Conservation (phyloP, 2,113 vertebrate species). For the Tenrec ecaudatus region DNA sequence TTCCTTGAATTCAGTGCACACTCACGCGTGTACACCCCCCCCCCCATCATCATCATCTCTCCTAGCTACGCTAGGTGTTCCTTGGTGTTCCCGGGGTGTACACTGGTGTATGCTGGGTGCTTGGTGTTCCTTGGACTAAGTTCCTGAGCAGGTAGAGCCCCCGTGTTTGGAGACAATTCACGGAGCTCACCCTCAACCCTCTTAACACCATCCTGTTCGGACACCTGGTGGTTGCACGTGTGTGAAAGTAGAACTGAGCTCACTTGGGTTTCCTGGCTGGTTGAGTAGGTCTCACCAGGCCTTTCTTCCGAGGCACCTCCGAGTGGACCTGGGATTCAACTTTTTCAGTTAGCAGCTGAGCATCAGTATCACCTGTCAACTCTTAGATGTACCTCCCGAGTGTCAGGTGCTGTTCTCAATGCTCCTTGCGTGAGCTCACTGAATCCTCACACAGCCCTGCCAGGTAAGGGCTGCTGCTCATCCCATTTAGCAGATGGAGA, state of each 20-base stretch:
- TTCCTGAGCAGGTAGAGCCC: background rate
- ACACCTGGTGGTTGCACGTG: background rate
- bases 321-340: background rate
- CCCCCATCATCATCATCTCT: background rate
- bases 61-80: no score
- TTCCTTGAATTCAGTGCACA: background rate
- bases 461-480: background rate
- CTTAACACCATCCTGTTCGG: background rate
- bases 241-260: background rate
- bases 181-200: background rate
- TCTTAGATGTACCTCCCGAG: background rate
- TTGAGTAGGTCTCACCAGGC: background rate
- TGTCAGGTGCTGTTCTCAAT: background rate
- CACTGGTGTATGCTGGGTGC: no score
- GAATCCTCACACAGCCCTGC: background rate
- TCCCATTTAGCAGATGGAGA: background rate
- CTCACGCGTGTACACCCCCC: background rate
- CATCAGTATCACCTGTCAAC: background rate
- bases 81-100: no score
- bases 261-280: background rate
- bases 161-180: background rate
- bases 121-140: background rate
- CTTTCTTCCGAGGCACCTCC: background rate
- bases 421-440: background rate
- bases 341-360: background rate